phyloP scores from a whole-genome alignment of 2,888 invertebrate genomes.

The Hecatera dysodea region DNA sequence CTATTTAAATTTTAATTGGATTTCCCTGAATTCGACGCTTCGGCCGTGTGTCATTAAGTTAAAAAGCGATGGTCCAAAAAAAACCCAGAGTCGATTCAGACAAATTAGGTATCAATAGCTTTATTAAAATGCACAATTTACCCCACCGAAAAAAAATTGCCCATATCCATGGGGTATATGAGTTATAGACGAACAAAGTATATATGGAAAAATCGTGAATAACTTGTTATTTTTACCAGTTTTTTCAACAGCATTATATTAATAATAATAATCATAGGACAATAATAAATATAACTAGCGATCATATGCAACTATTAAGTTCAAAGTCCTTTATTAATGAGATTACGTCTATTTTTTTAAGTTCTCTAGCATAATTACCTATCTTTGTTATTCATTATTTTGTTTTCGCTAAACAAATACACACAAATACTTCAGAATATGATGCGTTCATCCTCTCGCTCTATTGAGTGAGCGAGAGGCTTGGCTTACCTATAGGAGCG shows the following conservation, averaged over 20 bases:
- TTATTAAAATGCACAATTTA: too few species aligned
- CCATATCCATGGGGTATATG: not conserved
- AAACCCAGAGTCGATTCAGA: too few species aligned
- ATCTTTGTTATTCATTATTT: constrained; percentile 4
- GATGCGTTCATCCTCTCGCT: constrained; percentile 22
- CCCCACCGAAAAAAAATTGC: too few species aligned
- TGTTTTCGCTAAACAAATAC: constrained; percentile 16
- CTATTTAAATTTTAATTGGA: constrained; percentile 70
- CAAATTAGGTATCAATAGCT: too few species aligned
- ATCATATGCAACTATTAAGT: too few species aligned
- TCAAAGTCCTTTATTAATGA: too few species aligned
- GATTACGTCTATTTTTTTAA: too few species aligned
- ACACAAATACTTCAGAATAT: constrained; percentile 18
- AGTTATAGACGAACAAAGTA: not conserved
- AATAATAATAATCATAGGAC: too few species aligned
- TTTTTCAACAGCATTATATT: too few species aligned
- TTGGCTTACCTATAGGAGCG: constrained; percentile 13
- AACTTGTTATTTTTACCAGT: too few species aligned
- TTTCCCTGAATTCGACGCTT: constrained; percentile 66
- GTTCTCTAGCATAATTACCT: too few species aligned
- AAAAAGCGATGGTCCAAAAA: constrained; percentile 26
- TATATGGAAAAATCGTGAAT: not conserved
- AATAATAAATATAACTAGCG: constrained; percentile 1
- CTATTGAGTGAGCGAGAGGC: constrained; percentile 20
- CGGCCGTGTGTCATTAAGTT: constrained; percentile 62